Conservation (phyloP, 1,140 invertebrate species). For the Anastatus disparis region DNA sequence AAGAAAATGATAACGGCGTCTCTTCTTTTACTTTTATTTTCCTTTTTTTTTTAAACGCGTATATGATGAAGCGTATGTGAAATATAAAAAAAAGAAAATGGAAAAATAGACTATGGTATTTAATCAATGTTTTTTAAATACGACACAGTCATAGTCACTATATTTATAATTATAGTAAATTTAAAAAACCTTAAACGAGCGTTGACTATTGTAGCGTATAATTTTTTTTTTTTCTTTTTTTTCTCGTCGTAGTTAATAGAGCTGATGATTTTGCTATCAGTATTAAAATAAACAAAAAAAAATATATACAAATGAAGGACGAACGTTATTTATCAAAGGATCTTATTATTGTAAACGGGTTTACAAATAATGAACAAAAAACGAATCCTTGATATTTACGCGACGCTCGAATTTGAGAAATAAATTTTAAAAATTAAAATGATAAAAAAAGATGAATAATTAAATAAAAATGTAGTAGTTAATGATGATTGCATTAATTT, state of each 20-base stretch:
- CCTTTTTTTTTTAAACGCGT: not conserved
- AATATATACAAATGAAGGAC: not conserved
- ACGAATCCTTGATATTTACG: not conserved
- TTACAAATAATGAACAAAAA: not conserved
- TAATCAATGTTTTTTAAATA: not conserved
- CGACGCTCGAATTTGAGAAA: not conserved
- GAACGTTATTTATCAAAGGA: slow-evolving; percentile 8
- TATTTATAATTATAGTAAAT: too few relatives aligned
- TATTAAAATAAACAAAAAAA: slow-evolving; percentile 30
- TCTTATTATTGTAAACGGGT: not conserved
- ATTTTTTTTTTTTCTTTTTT: slow-evolving; percentile 5
- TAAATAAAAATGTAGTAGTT: not conserved
- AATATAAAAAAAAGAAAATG: too few relatives aligned
- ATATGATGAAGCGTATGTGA: too few relatives aligned
- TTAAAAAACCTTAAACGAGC: too few relatives aligned
- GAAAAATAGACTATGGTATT: not conserved
- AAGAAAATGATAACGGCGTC: too few relatives aligned
- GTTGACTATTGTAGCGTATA: not conserved
- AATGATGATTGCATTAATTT: not conserved
- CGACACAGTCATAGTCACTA: not conserved
- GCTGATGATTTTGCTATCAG: slow-evolving; percentile 21
- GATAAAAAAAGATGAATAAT: not conserved
- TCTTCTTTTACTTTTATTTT: slow-evolving; percentile 2
- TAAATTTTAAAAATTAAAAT: too few relatives aligned
- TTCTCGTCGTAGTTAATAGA: too few relatives aligned